Conservation (phyloP, 2,797 vertebrate species). For the Pseudochaenichthys georgianus region DNA sequence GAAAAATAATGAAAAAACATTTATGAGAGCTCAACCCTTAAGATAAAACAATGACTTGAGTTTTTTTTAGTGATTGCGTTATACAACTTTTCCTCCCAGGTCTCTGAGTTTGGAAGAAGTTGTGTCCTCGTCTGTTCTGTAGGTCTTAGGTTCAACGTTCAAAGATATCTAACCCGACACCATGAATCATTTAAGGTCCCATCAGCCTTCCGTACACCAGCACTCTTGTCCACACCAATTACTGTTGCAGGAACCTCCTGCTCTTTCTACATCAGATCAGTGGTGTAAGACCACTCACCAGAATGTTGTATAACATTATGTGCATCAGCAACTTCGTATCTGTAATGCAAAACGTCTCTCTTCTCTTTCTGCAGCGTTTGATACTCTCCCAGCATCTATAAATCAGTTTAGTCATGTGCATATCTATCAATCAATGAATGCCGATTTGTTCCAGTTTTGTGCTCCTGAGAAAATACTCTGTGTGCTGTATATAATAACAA, state of each 20-base stretch:
- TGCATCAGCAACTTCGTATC: constrained; percentile 71
- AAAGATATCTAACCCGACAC: constrained; percentile 76
- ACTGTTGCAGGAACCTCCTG: constrained; percentile 75
- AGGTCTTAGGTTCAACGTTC: constrained; percentile 73
- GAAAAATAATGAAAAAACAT: constrained; percentile 4
- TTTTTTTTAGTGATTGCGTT: constrained; percentile 20
- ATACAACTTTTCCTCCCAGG: constrained; percentile 37
- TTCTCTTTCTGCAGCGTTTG: constrained; percentile 42
- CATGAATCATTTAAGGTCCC: constrained; percentile 81
- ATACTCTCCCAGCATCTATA: constrained; percentile 34
- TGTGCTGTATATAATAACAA: constrained; percentile 23
- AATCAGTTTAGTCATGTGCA: constrained; percentile 50
- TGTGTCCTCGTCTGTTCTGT: constrained; percentile 63
- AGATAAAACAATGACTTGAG: constrained; percentile 1
- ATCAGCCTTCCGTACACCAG: constrained; percentile 72
- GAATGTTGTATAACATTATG: constrained; percentile 72
- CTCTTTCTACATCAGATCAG: constrained; percentile 76
- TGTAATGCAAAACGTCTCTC: constrained; percentile 59
- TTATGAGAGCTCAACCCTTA: neutral
- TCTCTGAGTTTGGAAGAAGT: constrained; percentile 36
- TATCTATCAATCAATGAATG: constrained; percentile 21
- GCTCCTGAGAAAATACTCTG: constrained; percentile 24
- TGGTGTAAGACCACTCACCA: constrained; percentile 68
- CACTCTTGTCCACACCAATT: constrained; percentile 76
- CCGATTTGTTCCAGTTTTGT: constrained; percentile 35